These are phyloP conservation scores for Craniophora ligustri DNA, from an alignment of 2,888 invertebrate genomes.

Conservation along the genomic window DNA sequence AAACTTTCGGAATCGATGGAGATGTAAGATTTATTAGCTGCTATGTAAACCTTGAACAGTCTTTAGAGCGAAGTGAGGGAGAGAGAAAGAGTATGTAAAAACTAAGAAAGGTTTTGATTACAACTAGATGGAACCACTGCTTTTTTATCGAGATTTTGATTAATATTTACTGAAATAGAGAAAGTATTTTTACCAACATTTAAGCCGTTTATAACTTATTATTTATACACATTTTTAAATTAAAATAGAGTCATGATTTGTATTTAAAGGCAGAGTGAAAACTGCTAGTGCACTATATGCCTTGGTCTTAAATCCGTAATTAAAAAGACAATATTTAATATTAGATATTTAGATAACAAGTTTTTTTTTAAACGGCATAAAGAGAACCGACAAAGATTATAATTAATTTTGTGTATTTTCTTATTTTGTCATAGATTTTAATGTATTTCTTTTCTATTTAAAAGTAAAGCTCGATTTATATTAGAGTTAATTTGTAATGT, in stretches of 20 bases:
- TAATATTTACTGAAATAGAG: no score
- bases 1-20: constrained; percentile 16
- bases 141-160: no score
- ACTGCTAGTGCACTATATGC: background rate
- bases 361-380: background rate
- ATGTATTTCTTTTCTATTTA: constrained; percentile 12
- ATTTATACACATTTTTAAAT: no score
- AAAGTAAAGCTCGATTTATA: constrained; percentile 41
- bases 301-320: background rate
- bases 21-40: constrained; percentile 17
- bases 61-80: constrained; percentile 25
- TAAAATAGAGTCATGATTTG: no score
- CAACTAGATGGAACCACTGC: background rate
- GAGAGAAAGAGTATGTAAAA: constrained; percentile 17
- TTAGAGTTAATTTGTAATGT: constrained; percentile 41
- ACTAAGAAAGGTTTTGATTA: background rate
- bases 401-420: constrained; percentile 4
- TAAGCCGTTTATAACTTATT: no score
- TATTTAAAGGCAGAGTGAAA: background rate
- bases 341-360: constrained; percentile 42
- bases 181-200: no score
- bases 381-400: background rate
- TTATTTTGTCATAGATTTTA: constrained; percentile 19
- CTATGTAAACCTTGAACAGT: constrained; percentile 17
- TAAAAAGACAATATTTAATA: constrained; percentile 14